These are phyloP conservation scores for Chiridota heheva DNA, from an alignment of 35 echinoderm and acorn worm species.

Conservation along the genomic window DNA sequence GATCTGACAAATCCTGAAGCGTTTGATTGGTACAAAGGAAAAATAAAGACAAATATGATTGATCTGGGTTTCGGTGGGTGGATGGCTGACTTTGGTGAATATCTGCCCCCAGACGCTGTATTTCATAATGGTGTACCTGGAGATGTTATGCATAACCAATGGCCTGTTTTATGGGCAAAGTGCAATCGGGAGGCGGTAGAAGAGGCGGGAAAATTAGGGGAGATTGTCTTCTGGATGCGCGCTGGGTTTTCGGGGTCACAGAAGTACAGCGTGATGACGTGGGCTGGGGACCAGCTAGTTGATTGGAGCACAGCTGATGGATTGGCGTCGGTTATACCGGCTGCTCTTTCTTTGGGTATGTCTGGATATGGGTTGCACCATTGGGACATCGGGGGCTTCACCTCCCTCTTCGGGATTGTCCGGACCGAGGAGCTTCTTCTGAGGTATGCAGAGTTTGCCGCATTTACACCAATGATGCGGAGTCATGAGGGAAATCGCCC, in stretches of 20 bases:
- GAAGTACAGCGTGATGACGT: constrained; percentile 67
- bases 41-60: constrained; percentile 87
- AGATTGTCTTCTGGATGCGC: constrained; percentile 95
- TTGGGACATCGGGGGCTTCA: constrained; percentile 95
- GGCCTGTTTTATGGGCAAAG: constrained; percentile 91
- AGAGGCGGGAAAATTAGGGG: constrained; percentile 73
- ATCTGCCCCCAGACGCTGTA: constrained; percentile 85
- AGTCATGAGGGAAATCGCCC: constrained; percentile 94
- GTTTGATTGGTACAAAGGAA: constrained; percentile 78
- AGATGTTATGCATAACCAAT: constrained; percentile 76
- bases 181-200: constrained; percentile 79
- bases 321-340: constrained; percentile 86
- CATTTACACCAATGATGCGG: constrained; percentile 95
- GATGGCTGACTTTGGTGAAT: constrained; percentile 99
- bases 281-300: constrained; percentile 89
- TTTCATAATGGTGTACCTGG: constrained; percentile 71
- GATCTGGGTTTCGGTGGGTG: constrained; percentile 90
- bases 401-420: constrained; percentile 78
- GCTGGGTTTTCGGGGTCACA: constrained; percentile 92
- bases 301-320: constrained; percentile 89
- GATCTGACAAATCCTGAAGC: constrained; percentile 92
- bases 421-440: constrained; percentile 92
- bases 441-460: constrained; percentile 84
- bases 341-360: constrained; percentile 79
- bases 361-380: constrained; percentile 81